Evolutionary conservation across 2,888 invertebrate genomes (phyloP), one percentile per base, ranked within the genome.

Genomic region (Ochropleura leucogaster): DNA sequence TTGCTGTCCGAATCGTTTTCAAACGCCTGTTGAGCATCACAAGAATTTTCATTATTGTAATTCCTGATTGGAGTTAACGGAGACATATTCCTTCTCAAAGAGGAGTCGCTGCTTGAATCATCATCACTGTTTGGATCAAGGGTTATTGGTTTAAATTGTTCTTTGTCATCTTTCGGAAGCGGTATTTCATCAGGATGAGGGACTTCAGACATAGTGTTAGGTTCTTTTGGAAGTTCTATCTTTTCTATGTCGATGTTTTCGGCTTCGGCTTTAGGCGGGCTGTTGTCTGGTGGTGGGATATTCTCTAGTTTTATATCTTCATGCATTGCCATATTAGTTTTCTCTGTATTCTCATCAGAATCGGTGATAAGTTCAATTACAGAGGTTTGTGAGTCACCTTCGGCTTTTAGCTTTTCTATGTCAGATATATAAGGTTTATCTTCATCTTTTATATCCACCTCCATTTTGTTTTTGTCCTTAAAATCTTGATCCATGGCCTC

Each of bases 21-120:
- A 71, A 96, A 96, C 1, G 93, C 96, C 87, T 96, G 96, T 82
- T 96, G 96, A 3, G 96, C 96, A 67, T 96, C 96, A 85, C 93
- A 96, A 0, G 96, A 96, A 74, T 96, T 96, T 84, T 96, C 96
- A 83, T 96, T 96, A 80, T 95, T 95, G 55, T 93, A 96, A 87
- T 95, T 96, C 69, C 96, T 92, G 57, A 96, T 95, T 12, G 96
- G 96, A 8, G 96, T 96, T 47, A 96, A 87, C 1, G 96, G 96
- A 5, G 96, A 96, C 95, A 96, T 95, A 69, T 96, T 96, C 82
- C 96, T 92, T 78, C 92, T 89, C 14, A 96, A 82, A 30, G 95
- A 95, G 0, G 96, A 95, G 85, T 94, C 95, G 3, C 95, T 96
- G 83, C 95, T 96, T 0, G 95, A 94, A 51, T 94, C 95, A 62